Evolutionary conservation across 2,888 invertebrate species (phyloP), one percentile per base, ranked within the genome.

Genomic region (Hedychridium roseum): DNA sequence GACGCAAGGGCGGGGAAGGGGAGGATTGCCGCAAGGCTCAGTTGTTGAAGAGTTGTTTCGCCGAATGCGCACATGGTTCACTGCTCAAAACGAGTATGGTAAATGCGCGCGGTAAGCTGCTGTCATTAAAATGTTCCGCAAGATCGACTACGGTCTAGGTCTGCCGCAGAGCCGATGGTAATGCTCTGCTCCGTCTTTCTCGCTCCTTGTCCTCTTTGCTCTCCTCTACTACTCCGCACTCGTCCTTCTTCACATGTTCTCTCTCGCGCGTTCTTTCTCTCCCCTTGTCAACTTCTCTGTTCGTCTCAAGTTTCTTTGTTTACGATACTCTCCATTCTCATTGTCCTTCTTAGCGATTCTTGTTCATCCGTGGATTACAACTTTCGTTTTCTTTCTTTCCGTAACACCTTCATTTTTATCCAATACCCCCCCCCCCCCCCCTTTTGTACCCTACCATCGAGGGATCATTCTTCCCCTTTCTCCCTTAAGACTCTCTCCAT

Each of bases 111-210:
- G 65, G 71, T 71, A 74, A 76, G 71, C 71, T 74, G 74, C 73
- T 75, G 75, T 74, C 77, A 76, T 77, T 77, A 77, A 76, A 77
- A 76, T 74, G 73, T 77, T 76, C 76, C 75, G 71, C 74, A 71
- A 76, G 76, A 77, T 77, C 74, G 76, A 75, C 69, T 70, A 60
- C 65, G 63, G 63, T 54, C 63, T 57, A 64, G 62, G 58, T 70
- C 66, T 62, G 64, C 50, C 63, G 62, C 52, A 56, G 38, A 46
- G 53, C 54, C 47, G 62, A 65, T 59, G 60, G 61, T 66, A 72
- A 68, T 70, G 67, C 57, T 55, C 50, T 52, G 58, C 57, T 64
- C 38, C 39, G 23, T 55, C 54, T 60, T 49, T 28, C 48, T 39
- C 12, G 14, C 26, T 9, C 26, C 9, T 15, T 11, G 17, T n/a